Evolutionary conservation across 2,888 invertebrate genomes (phyloP).

Genomic region (Sesia apiformis): DNA sequence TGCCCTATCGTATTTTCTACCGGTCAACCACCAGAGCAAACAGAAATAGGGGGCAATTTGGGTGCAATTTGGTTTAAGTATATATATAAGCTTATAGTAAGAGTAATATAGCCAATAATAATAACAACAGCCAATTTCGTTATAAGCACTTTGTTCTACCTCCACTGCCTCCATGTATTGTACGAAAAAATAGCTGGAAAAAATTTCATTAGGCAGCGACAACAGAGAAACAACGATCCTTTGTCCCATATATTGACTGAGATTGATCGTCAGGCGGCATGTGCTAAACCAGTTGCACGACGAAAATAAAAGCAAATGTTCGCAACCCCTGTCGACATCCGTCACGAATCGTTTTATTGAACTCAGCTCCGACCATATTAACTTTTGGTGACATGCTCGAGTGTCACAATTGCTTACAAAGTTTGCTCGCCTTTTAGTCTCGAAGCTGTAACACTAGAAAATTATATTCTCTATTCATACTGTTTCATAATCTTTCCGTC

Average conservation of each 20-base stretch:
- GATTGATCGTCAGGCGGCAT: conserved; percentile 69
- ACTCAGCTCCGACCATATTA: conserved; percentile 43
- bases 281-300: conserved; percentile 61
- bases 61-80: too few relatives aligned
- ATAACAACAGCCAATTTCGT: neutral
- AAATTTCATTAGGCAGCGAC: conserved; percentile 53
- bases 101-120: too few relatives aligned
- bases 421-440: neutral
- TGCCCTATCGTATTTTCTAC: too few relatives aligned
- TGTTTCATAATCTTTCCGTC: too few relatives aligned
- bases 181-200: conserved; percentile 28
- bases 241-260: conserved; percentile 66
- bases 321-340: conserved; percentile 55
- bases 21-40: too few relatives aligned
- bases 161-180: conserved; percentile 3
- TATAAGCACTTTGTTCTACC: neutral
- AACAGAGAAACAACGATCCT: conserved; percentile 54
- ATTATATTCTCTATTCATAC: neutral
- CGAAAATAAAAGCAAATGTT: conserved; percentile 63
- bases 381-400: conserved; percentile 33
- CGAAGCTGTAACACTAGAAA: neutral
- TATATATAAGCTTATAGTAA: too few relatives aligned
- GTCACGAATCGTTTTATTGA: conserved; percentile 62
- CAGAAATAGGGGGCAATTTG: too few relatives aligned
- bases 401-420: neutral